Percentiles rank a stretch among this genome's conserved stretches.
phyloP scores from a whole-genome alignment of 1,140 invertebrate genomes.

The Drosophila arawakana region DNA sequence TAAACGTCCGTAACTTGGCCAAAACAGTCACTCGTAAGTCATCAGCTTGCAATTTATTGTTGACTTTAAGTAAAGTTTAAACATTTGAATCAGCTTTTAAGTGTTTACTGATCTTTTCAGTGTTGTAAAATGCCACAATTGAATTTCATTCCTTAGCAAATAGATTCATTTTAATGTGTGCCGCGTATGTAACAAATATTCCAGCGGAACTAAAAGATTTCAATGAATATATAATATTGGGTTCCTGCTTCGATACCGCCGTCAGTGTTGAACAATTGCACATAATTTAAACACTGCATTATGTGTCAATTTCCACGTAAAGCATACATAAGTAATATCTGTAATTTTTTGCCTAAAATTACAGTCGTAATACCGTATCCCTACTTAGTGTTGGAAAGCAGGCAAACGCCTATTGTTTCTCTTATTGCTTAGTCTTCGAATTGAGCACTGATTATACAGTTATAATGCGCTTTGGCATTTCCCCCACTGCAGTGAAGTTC shows the following conservation, averaged over 20 bases:
- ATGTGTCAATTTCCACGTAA: not conserved
- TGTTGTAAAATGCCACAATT: no score
- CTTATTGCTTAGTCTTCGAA: conserved; percentile 7
- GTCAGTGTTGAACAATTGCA: not conserved
- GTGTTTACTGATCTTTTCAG: no score
- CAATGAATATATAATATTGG: no score
- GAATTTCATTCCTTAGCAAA: no score
- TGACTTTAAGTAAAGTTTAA: not conserved
- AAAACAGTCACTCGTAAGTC: not conserved
- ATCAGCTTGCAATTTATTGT: not conserved
- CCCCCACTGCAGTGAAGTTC: not conserved
- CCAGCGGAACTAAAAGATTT: no score
- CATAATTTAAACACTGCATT: not conserved
- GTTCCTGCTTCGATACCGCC: no score
- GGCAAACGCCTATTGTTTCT: not conserved
- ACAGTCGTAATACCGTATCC: not conserved
- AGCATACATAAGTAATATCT: not conserved
- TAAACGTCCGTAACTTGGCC: not conserved
- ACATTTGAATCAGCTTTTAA: no score
- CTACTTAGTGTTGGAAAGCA: not conserved
- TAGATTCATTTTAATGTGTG: no score
- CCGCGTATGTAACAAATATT: no score
- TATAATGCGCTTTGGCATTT: conserved; percentile 23
- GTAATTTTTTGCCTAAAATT: not conserved
- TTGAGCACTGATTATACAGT: conserved; percentile 37